phyloP scores from a whole-genome alignment of 2,113 vertebrate species.

The Craseonycteris thonglongyai region DNA sequence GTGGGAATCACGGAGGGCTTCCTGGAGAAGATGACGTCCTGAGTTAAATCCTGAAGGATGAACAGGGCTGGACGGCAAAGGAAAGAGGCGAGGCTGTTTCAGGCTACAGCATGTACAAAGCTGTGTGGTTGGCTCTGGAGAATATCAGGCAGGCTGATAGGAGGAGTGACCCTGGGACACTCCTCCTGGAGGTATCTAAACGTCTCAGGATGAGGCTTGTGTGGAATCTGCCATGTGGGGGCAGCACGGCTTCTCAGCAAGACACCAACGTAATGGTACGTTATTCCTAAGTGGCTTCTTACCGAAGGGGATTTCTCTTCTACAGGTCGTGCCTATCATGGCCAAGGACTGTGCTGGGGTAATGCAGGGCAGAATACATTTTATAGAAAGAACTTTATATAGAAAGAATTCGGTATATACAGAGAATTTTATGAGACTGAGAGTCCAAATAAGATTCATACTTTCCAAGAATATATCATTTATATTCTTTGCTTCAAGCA shows the following conservation, averaged over 20 bases:
- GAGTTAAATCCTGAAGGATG: background rate
- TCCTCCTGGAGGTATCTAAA: background rate
- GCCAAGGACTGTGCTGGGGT: background rate
- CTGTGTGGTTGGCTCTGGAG: background rate
- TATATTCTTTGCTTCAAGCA: background rate
- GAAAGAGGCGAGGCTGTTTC: background rate
- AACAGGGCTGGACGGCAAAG: background rate
- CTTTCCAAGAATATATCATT: background rate
- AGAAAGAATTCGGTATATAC: background rate
- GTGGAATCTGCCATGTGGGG: background rate
- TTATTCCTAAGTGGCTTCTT: too few relatives aligned
- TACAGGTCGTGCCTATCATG: fast-evolving
- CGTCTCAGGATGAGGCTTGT: background rate
- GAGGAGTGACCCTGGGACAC: background rate
- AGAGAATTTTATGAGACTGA: background rate
- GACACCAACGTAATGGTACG: background rate
- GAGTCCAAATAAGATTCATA: background rate
- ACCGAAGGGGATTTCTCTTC: background rate
- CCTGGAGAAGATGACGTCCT: background rate
- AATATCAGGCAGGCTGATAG: background rate
- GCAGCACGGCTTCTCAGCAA: background rate
- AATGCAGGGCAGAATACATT: background rate
- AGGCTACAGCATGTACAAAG: background rate
- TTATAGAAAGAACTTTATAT: background rate
- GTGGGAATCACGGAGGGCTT: background rate